Conservation (phyloP, 2,888 invertebrate species). For the Camptogramma bilineatum region DNA sequence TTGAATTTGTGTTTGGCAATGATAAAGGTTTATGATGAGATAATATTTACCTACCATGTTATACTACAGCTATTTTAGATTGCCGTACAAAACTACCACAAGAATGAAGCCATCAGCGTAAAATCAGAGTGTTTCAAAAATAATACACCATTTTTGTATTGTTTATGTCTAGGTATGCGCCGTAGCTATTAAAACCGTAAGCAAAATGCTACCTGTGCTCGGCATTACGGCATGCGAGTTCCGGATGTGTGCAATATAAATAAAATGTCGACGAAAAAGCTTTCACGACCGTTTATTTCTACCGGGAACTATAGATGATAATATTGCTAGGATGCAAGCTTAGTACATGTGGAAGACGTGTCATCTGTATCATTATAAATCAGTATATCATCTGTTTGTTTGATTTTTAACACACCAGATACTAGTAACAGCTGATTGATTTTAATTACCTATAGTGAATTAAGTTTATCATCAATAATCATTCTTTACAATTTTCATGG, state of each 20-base stretch:
- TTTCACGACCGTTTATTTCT: conserved; percentile 76
- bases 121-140: conserved; percentile 2
- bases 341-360: too few relatives aligned
- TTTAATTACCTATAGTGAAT: too few relatives aligned
- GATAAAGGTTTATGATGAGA: neutral
- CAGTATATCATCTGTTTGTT: too few relatives aligned
- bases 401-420: too few relatives aligned
- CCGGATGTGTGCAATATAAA: conserved; percentile 68
- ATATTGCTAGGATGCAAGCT: conserved; percentile 8
- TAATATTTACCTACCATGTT: neutral
- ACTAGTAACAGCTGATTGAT: too few relatives aligned
- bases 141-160: conserved; percentile 9
- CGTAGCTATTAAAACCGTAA: conserved; percentile 20
- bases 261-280: conserved; percentile 75
- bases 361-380: too few relatives aligned
- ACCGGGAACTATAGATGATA: conserved; percentile 57
- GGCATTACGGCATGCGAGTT: conserved; percentile 33
- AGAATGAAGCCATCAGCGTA: neutral
- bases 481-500: too few relatives aligned
- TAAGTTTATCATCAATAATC: too few relatives aligned
- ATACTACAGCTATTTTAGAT: neutral
- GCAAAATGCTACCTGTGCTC: conserved; percentile 24
- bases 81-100: neutral
- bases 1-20: neutral
- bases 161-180: conserved; percentile 5